Conservation (phyloP, 2,888 invertebrate species). For the Odontocerum albicorne region DNA sequence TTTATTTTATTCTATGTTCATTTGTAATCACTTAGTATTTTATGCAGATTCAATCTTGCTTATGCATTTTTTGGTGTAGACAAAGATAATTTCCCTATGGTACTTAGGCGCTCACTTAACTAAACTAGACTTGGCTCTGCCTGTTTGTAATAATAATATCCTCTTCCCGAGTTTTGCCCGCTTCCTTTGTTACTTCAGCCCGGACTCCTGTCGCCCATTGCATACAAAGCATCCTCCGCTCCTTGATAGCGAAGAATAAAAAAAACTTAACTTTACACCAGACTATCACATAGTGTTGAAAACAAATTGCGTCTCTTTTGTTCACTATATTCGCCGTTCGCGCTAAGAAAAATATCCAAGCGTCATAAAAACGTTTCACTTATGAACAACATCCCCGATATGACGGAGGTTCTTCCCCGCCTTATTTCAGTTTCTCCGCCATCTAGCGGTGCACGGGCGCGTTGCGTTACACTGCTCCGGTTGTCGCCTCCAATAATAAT, state of each 20-base stretch:
- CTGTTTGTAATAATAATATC: no score
- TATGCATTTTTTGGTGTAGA: no score
- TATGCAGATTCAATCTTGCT: no score
- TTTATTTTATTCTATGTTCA: no score
- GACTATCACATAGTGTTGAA: background rate
- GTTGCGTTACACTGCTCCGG: conserved; percentile 13
- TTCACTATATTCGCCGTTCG: conserved; percentile 3
- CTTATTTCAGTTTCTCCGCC: conserved; percentile 17
- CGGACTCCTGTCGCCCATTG: background rate
- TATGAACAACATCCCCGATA: conserved; percentile 10
- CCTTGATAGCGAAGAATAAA: conserved; percentile 3
- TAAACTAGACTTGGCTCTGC: no score
- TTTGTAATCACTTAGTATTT: no score
- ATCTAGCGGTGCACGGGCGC: conserved; percentile 1
- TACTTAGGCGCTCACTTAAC: no score
- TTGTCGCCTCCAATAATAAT: conserved; percentile 18
- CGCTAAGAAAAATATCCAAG: background rate
- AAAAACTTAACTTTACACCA: conserved; percentile 1
- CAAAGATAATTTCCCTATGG: no score
- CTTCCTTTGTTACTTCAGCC: conserved; percentile 12
- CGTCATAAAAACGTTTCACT: conserved; percentile 18
- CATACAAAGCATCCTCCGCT: conserved; percentile 13
- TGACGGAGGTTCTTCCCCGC: conserved; percentile 7
- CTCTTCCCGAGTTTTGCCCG: conserved; percentile 2
- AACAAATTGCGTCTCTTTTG: conserved; percentile 18